Percentiles rank a stretch among this genome's conserved stretches.
phyloP scores from a whole-genome alignment of 2,113 vertebrate species.

The Clarias macrocephalus region DNA sequence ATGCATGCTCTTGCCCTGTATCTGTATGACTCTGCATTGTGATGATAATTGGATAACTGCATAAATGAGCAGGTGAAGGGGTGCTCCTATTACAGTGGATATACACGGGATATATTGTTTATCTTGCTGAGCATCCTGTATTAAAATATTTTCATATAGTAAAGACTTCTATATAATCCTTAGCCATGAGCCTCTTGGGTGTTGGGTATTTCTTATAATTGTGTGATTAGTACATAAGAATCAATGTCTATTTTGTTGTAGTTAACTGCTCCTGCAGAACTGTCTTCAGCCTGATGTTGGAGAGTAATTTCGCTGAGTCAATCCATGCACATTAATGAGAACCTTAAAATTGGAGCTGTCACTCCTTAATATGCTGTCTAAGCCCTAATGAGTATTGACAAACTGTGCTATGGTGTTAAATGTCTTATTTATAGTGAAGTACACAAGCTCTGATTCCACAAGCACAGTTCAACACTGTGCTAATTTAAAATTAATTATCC shows the following conservation, averaged over 20 bases:
- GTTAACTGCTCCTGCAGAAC: not conserved
- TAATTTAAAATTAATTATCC: not conserved
- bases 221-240: no score
- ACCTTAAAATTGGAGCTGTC: not conserved
- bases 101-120: no score
- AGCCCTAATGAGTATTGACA: conserved; percentile 10
- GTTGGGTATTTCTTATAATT: no score
- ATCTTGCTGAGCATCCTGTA: not conserved
- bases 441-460: conserved; percentile 8
- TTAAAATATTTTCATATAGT: not conserved
- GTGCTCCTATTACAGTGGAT: no score
- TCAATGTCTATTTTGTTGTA: not conserved
- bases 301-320: not conserved
- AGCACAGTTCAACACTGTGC: not conserved
- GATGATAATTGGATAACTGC: no score
- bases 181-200: no score
- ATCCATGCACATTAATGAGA: not conserved
- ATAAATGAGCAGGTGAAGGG: no score
- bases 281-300: not conserved
- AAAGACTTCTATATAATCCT: no score
- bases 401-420: not conserved
- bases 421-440: not conserved
- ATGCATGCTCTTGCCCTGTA: no score
- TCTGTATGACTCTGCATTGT: no score
- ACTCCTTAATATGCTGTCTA: not conserved